Conservation (phyloP, 2,888 invertebrate genomes). For the Neocrepidodera transversa region DNA sequence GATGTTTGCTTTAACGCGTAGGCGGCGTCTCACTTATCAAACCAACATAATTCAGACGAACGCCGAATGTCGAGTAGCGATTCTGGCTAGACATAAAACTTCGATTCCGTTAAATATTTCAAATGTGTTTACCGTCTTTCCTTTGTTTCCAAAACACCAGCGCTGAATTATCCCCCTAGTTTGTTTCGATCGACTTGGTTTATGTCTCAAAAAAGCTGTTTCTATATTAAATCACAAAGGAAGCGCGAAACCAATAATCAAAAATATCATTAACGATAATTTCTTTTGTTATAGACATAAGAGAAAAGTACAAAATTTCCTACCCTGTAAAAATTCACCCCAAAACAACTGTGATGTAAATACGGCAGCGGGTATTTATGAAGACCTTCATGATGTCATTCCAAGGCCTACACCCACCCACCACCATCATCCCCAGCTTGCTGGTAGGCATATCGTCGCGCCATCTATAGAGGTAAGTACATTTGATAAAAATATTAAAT, state of each 20-base stretch:
- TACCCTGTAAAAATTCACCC: slow-evolving; percentile 81
- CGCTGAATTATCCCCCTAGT: background rate
- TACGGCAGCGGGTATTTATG: slow-evolving; percentile 73
- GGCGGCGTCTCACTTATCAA: slow-evolving; percentile 18
- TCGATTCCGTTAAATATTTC: slow-evolving; percentile 22
- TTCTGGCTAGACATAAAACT: slow-evolving; percentile 15
- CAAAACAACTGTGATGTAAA: slow-evolving; percentile 65
- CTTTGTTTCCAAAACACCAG: slow-evolving; percentile 15
- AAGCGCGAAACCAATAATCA: no score
- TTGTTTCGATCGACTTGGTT: background rate
- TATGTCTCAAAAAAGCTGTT: background rate
- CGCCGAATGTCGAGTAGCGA: background rate
- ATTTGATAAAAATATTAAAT: no score
- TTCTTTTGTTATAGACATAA: slow-evolving; percentile 73
- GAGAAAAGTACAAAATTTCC: slow-evolving; percentile 83
- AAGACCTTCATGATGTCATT: slow-evolving; percentile 76
- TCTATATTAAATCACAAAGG: no score
- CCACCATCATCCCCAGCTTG: slow-evolving; percentile 55
- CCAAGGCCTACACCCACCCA: slow-evolving; percentile 61
- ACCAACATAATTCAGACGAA: slow-evolving; percentile 15
- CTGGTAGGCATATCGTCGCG: slow-evolving; percentile 58
- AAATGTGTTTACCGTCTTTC: slow-evolving; percentile 22
- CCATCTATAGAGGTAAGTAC: slow-evolving; percentile 62
- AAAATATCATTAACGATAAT: background rate
- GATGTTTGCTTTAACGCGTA: slow-evolving; percentile 20